These are phyloP conservation scores for Grantiella picta DNA, from an alignment of 2,113 vertebrate genomes.

Conservation along the genomic window DNA sequence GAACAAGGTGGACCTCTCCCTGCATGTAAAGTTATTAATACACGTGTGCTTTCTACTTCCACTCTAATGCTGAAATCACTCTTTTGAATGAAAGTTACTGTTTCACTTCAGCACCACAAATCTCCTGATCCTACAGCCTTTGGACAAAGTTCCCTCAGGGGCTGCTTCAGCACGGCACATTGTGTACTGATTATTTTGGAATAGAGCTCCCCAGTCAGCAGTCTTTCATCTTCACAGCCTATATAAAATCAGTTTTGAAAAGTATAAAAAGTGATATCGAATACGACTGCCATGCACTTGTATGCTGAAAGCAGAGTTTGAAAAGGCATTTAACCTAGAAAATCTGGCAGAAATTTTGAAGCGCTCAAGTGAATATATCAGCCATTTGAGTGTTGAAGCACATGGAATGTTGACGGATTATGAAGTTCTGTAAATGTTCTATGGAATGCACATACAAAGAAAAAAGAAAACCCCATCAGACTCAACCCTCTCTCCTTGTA, in stretches of 20 bases:
- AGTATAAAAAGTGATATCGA: background rate
- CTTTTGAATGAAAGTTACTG: background rate
- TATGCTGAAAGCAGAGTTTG: background rate
- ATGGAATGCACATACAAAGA: fast-evolving
- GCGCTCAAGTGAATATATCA: background rate
- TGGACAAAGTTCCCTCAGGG: background rate
- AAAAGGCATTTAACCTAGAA: background rate
- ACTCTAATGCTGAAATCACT: background rate
- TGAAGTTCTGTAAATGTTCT: background rate
- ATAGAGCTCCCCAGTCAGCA: background rate
- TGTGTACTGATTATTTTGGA: background rate
- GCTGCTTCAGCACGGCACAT: background rate
- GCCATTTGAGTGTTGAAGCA: background rate
- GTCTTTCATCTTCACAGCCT: background rate
- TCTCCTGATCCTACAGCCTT: background rate
- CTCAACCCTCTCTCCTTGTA: background rate
- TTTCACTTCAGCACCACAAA: background rate
- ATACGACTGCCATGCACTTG: background rate
- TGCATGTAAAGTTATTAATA: background rate
- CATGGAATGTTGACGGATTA: background rate
- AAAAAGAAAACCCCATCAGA: background rate
- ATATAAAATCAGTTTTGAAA: background rate
- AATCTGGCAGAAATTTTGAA: background rate
- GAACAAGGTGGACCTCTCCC: background rate
- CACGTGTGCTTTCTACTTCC: background rate